A percentile compares a stretch with the other conserved stretches of the same genome.
Conservation (phyloP, 2,113 vertebrate species). For the Picathartes gymnocephalus region DNA sequence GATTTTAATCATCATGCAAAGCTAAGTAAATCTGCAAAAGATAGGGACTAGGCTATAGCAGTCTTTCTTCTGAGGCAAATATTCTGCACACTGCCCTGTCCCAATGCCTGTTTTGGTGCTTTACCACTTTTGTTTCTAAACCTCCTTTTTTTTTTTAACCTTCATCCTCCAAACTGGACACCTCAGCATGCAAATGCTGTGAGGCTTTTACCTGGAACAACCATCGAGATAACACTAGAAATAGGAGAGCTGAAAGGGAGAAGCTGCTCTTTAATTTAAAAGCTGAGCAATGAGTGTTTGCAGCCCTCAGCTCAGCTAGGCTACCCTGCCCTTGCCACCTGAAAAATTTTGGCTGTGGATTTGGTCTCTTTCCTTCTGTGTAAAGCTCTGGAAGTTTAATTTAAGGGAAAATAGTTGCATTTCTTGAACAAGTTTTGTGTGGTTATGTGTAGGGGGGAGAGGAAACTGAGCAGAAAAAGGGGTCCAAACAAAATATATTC, state of each 20-base stretch:
- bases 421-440: background rate
- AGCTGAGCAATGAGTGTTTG: background rate
- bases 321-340: background rate
- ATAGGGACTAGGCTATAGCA: background rate
- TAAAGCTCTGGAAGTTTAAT: background rate
- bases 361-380: background rate
- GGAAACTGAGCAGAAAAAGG: background rate
- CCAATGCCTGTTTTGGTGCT: background rate
- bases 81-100: background rate
- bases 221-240: background rate
- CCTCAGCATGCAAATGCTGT: background rate
- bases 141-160: no score
- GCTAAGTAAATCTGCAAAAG: background rate
- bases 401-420: background rate
- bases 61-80: background rate
- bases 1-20: background rate
- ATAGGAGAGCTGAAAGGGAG: background rate
- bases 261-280: slow-evolving; percentile 6
- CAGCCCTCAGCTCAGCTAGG: background rate
- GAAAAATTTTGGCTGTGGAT: background rate
- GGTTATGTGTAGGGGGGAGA: background rate
- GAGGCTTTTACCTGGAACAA: background rate
- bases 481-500: background rate
- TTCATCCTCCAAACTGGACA: background rate
- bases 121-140: background rate